Percentiles rank a stretch among this genome's conserved stretches.
These are phyloP conservation scores for Athrips mouffetella DNA, from an alignment of 2,888 invertebrate genomes.

Conservation along the genomic window DNA sequence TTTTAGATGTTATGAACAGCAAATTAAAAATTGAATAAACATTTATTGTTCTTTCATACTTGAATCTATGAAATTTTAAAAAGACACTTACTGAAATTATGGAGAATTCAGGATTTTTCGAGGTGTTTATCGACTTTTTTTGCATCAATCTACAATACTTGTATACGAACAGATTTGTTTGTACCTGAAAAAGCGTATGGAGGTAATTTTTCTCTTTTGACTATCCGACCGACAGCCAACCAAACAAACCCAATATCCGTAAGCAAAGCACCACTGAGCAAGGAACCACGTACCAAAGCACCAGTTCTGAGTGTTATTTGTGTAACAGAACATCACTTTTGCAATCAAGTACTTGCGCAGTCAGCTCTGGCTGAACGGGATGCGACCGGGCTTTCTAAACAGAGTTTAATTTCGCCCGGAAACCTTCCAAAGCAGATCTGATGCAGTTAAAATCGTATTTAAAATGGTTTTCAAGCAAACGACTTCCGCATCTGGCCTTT, in stretches of 20 bases:
- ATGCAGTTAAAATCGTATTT: conserved; percentile 15
- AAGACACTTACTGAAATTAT: no score
- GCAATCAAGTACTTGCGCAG: background rate
- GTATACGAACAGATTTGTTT: no score
- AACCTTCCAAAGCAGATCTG: conserved; percentile 21
- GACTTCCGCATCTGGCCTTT: background rate
- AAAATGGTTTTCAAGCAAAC: conserved; percentile 13
- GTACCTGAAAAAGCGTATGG: no score
- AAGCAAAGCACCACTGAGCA: no score
- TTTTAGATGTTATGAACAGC: background rate
- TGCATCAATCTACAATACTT: no score
- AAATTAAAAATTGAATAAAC: background rate
- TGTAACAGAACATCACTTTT: background rate
- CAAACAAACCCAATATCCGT: no score
- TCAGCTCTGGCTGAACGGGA: background rate
- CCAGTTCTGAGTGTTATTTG: no score
- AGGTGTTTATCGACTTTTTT: background rate
- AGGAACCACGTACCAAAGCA: no score
- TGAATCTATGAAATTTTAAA: background rate
- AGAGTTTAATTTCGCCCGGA: conserved; percentile 35
- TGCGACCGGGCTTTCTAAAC: conserved; percentile 33
- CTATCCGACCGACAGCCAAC: no score
- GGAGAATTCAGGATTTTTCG: background rate
- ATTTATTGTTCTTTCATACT: background rate
- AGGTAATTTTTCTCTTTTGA: no score